Conservation (phyloP, 2,888 invertebrate genomes). For the Drosophila limbata region DNA sequence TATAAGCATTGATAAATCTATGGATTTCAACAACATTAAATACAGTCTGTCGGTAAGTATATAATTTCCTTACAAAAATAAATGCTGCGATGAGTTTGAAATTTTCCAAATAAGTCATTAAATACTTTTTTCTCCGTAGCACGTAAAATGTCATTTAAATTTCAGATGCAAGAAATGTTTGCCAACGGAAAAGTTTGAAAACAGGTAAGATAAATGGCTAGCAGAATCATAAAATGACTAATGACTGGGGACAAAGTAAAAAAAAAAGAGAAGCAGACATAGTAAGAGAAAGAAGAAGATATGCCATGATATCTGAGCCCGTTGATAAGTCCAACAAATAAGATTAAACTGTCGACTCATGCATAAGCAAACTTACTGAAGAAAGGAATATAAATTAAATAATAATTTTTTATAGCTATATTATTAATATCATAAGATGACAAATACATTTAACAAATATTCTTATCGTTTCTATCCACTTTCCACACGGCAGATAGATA, state of each 20-base stretch:
- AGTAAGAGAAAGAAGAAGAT: slow-evolving; percentile 6
- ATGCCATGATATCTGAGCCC: slow-evolving; percentile 9
- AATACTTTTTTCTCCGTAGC: slow-evolving; percentile 10
- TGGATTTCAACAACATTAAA: background rate
- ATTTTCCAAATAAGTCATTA: slow-evolving; percentile 36
- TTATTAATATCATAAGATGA: slow-evolving; percentile 2
- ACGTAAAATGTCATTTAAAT: slow-evolving; percentile 39
- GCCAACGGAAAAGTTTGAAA: slow-evolving; percentile 27
- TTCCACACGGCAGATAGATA: background rate
- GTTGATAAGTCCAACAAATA: slow-evolving; percentile 23
- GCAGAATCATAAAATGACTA: slow-evolving; percentile 33
- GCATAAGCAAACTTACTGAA: slow-evolving; percentile 11
- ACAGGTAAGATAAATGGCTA: slow-evolving; percentile 26
- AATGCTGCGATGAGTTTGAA: slow-evolving; percentile 37
- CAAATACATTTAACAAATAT: background rate
- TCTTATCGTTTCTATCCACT: background rate
- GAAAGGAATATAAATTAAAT: slow-evolving; percentile 21
- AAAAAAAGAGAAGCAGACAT: background rate
- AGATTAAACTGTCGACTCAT: slow-evolving; percentile 24
- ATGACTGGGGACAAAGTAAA: slow-evolving; percentile 5
- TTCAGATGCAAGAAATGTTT: slow-evolving; percentile 26
- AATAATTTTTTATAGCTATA: slow-evolving; percentile 3
- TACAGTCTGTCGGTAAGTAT: background rate
- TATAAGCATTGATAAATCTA: background rate
- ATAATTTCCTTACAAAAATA: slow-evolving; percentile 12